These are phyloP conservation scores for Drosophila teissieri DNA, from an alignment of 1,140 invertebrate genomes.

Conservation along the genomic window DNA sequence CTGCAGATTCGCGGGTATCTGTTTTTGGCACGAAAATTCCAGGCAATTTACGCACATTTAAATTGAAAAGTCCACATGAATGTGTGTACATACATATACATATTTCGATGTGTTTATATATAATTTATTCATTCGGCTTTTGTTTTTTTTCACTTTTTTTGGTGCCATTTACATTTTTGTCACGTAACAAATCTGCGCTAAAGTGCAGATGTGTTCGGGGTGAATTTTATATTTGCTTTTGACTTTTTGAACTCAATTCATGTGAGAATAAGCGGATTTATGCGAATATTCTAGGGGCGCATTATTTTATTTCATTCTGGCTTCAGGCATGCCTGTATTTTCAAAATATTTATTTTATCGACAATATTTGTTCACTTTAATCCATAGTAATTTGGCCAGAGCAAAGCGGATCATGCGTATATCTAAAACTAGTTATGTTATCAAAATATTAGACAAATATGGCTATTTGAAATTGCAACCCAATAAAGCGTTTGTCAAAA, in stretches of 20 bases:
- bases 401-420: slow-evolving; percentile 9
- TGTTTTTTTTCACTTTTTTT: slow-evolving; percentile 9
- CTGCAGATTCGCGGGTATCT: slow-evolving; percentile 17
- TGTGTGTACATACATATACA: slow-evolving; percentile 13
- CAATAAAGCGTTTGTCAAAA: slow-evolving; percentile 6
- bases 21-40: slow-evolving; percentile 28
- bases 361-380: slow-evolving; percentile 15
- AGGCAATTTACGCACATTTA: slow-evolving; percentile 48
- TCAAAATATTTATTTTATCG: slow-evolving; percentile 6
- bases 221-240: slow-evolving; percentile 49
- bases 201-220: slow-evolving; percentile 39
- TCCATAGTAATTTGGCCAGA: slow-evolving; percentile 15
- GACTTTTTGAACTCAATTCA: slow-evolving; percentile 51
- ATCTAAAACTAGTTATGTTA: neutral
- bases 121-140: slow-evolving; percentile 36
- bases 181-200: slow-evolving; percentile 46
- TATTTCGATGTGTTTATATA: slow-evolving; percentile 19
- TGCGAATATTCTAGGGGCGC: slow-evolving; percentile 14
- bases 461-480: slow-evolving; percentile 10
- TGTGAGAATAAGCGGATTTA: slow-evolving; percentile 61
- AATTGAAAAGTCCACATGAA: slow-evolving; percentile 39
- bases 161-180: slow-evolving; percentile 39
- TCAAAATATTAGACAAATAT: slow-evolving; percentile 17
- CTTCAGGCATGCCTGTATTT: slow-evolving; percentile 21
- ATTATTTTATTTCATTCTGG: slow-evolving; percentile 18